Conservation (phyloP, 1,140 invertebrate species). For the Pseudobourletiella spinata region DNA sequence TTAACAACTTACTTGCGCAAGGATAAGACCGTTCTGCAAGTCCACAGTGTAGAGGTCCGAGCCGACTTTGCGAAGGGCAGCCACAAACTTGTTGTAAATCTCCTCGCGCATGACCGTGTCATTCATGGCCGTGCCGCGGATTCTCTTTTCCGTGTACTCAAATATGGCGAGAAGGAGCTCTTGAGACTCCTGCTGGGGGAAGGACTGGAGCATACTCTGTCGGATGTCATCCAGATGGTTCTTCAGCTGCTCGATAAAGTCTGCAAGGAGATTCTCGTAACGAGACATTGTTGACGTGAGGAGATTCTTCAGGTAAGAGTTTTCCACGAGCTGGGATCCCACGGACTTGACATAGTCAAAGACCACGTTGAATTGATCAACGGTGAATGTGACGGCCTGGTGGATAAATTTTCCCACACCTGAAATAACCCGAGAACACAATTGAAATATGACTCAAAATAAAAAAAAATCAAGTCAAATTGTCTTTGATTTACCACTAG, state of each 20-base stretch:
- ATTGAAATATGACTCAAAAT: too few species aligned
- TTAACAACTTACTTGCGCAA: slow-evolving; percentile 19
- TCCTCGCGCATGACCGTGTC: slow-evolving; percentile 48
- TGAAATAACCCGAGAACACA: not conserved
- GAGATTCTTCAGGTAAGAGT: slow-evolving; percentile 1
- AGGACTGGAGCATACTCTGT: slow-evolving; percentile 17
- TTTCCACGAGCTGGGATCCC: slow-evolving; percentile 10
- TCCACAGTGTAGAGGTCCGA: slow-evolving; percentile 27
- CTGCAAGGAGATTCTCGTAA: slow-evolving; percentile 8
- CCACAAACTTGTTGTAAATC: slow-evolving; percentile 44
- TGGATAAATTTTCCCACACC: slow-evolving; percentile 12
- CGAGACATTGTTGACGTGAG: not conserved
- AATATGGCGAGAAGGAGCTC: slow-evolving; percentile 47
- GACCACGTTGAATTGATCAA: not conserved
- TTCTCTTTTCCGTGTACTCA: slow-evolving; percentile 54
- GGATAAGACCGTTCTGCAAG: slow-evolving; percentile 16
- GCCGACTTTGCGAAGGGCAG: slow-evolving; percentile 39
- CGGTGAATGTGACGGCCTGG: not conserved
- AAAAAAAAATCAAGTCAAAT: not conserved
- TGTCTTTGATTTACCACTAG: slow-evolving; percentile 7
- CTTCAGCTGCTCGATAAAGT: slow-evolving; percentile 23
- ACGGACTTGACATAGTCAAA: not conserved
- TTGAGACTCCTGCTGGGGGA: slow-evolving; percentile 43
- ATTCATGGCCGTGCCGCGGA: slow-evolving; percentile 46
- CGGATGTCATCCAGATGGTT: slow-evolving; percentile 14